Base-by-base conservation (phyloP, 2,888 invertebrate species). In the Nemapogon koenigi region DNA sequence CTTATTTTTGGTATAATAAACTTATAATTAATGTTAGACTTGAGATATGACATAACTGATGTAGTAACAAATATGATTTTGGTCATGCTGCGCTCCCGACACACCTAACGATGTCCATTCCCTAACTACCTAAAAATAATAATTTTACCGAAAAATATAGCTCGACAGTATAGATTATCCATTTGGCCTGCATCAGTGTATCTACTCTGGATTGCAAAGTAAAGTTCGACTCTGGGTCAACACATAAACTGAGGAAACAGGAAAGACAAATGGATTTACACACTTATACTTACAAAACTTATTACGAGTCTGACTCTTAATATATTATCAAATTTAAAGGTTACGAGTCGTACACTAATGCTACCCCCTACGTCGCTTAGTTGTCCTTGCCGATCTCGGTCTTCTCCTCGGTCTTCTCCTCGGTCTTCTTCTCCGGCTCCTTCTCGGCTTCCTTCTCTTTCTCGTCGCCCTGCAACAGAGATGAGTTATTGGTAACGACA, bases 371-470 rank as follows among this genome's bases (percentile, higher is more conserved):
- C 26, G 45, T 49, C 16, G n/a, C 25, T 41, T 47, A 43, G 38
- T 49, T 57, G 53, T 48, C 42, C 37, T 47, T 48, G 18, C 55
- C 55, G 37, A 49, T 50, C 31, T 85, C 85, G 56, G 86, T 87
- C 55, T 88, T 84, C 65, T 85, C 84, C 57, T 85, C 87, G 58
- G 87, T 86, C 59, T 89, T 88, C 48, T 86, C 84, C 47, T 83
- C 81, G 51, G 81, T 81, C 45, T 82, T 81, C 41, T 72, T 68
- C 47, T 85, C 84, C 38, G 84, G 86, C 52, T 89, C 89, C 63
- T 89, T 73, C 44, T 72, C 72, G 22, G 59, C 19, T 13, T 85
- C 58, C 50, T 85, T 88, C 51, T 90, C 89, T 60, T 89, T 89
- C 56, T 89, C 89, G 52, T 89, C 89, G 50, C 87, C 87, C 87